These are phyloP conservation scores for Chrysochloris asiatica DNA, from an alignment of 2,113 vertebrate genomes.

Conservation along the genomic window DNA sequence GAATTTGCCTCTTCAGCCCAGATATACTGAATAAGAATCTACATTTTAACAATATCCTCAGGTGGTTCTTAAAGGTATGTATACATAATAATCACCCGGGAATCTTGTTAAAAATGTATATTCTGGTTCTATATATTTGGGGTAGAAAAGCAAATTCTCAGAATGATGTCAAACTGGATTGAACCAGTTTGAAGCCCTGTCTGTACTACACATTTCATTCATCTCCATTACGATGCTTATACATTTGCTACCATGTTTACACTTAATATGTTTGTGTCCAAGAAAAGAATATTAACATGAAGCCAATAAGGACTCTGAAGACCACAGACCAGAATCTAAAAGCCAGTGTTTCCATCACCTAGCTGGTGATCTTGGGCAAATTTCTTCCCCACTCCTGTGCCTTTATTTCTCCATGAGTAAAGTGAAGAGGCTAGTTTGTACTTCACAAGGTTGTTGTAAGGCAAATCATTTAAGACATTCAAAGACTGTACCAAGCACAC, in stretches of 20 bases:
- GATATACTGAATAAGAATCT: too few species aligned
- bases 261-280: neutral
- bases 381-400: too few species aligned
- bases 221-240: too few species aligned
- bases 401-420: neutral
- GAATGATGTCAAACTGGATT: neutral
- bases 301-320: neutral
- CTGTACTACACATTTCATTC: accelerated
- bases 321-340: accelerated
- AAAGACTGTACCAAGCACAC: neutral
- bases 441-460: neutral
- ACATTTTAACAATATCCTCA: too few species aligned
- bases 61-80: too few species aligned
- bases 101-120: too few species aligned
- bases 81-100: too few species aligned
- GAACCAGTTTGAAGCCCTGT: neutral
- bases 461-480: neutral
- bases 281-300: neutral
- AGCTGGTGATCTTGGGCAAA: neutral
- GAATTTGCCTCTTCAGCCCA: too few species aligned
- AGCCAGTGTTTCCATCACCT: neutral
- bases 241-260: neutral
- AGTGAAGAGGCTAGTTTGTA: neutral
- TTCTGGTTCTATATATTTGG: too few species aligned
- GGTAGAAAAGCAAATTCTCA: too few species aligned